phyloP scores from a whole-genome alignment of 2,888 invertebrate genomes.

The Trachelus tabidus region DNA sequence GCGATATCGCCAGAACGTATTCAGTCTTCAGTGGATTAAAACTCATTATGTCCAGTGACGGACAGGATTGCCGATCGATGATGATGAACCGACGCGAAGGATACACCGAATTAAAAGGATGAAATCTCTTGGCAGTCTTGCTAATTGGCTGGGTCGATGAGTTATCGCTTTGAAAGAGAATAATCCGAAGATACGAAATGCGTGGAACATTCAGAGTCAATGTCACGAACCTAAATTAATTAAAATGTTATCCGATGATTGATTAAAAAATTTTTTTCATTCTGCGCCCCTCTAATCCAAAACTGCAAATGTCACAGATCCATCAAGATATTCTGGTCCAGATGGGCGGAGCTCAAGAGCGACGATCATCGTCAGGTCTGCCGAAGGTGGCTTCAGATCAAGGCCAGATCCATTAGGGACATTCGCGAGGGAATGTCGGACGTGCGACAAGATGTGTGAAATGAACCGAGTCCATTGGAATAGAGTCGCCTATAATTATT shows the following conservation, averaged over 20 bases:
- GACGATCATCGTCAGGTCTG: background rate
- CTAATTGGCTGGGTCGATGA: background rate
- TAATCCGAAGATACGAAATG: background rate
- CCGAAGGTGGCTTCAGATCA: slow-evolving; percentile 11
- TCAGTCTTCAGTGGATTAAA: slow-evolving; percentile 12
- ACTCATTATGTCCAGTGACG: slow-evolving; percentile 20
- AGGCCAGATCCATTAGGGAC: slow-evolving; percentile 18
- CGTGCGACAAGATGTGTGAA: slow-evolving; percentile 10
- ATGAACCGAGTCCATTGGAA: slow-evolving; percentile 10
- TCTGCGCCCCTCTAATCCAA: background rate
- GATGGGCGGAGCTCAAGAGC: background rate
- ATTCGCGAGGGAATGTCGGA: slow-evolving; percentile 11
- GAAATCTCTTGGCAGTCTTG: background rate
- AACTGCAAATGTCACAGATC: background rate
- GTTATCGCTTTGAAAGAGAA: background rate
- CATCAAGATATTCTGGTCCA: background rate
- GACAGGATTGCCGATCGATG: slow-evolving; percentile 16
- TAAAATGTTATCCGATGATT: background rate
- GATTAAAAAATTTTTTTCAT: background rate
- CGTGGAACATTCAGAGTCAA: background rate
- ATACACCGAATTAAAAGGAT: background rate
- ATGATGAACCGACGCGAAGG: background rate
- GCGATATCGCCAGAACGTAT: slow-evolving; percentile 12
- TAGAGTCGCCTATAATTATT: background rate
- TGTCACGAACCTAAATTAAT: background rate